Conservation (phyloP, 2,113 vertebrate genomes). For the Antechinus flavipes region DNA sequence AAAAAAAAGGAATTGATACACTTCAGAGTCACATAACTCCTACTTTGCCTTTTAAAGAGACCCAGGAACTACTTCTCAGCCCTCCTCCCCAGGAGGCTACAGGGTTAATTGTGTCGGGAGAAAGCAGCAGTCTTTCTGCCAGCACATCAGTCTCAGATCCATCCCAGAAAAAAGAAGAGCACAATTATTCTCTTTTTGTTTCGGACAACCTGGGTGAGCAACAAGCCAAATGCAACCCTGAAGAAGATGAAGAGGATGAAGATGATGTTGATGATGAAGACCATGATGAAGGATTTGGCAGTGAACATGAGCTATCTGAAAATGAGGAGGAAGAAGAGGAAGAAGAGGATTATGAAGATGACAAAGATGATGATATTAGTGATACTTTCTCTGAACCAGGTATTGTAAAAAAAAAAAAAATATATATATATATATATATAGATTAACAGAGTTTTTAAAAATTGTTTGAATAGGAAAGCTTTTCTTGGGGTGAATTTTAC, state of each 20-base stretch:
- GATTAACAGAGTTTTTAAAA: slow-evolving; percentile 9
- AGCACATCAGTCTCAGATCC: slow-evolving; percentile 86
- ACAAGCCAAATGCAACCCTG: slow-evolving; percentile 87
- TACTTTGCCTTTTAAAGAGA: slow-evolving; percentile 88
- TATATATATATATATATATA: too few relatives aligned
- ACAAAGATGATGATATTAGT: slow-evolving; percentile 98
- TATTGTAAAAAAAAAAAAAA: slow-evolving; percentile 81
- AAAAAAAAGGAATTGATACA: slow-evolving; percentile 87
- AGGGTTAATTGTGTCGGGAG: slow-evolving; percentile 78
- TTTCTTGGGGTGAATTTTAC: slow-evolving; percentile 17
- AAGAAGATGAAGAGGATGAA: slow-evolving; percentile 91
- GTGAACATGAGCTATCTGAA: slow-evolving; percentile 97
- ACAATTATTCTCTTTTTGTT: slow-evolving; percentile 98
- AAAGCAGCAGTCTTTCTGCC: slow-evolving; percentile 84
- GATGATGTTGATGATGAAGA: slow-evolving; percentile 95
- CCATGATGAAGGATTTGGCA: slow-evolving; percentile 98
- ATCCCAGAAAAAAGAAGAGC: slow-evolving; percentile 96
- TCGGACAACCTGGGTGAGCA: slow-evolving; percentile 88
- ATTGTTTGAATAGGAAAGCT: slow-evolving; percentile 29
- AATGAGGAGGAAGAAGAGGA: slow-evolving; percentile 95
- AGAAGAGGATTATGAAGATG: slow-evolving; percentile 92
- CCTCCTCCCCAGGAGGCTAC: slow-evolving; percentile 83
- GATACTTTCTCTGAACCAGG: slow-evolving; percentile 99
- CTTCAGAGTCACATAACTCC: slow-evolving; percentile 78
- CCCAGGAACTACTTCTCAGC: slow-evolving; percentile 86